These are phyloP conservation scores for Heteromormyrus szaboi DNA, from an alignment of 2,797 vertebrate species.

Conservation along the genomic window DNA sequence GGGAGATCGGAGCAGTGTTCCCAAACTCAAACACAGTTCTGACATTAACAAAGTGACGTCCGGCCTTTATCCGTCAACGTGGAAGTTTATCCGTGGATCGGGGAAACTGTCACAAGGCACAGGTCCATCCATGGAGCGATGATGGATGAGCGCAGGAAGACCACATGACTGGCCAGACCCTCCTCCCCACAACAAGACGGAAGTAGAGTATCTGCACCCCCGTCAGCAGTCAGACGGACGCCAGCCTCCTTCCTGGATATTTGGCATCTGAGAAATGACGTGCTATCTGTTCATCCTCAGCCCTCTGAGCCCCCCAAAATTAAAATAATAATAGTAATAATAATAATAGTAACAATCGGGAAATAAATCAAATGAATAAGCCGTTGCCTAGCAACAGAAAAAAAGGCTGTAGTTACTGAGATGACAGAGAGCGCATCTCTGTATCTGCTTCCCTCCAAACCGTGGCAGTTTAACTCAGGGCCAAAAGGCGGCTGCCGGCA, in stretches of 20 bases:
- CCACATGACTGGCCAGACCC: constrained; percentile 19
- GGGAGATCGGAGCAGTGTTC: not conserved
- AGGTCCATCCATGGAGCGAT: constrained; percentile 12
- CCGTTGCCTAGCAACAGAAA: constrained; percentile 61
- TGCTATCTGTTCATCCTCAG: not conserved
- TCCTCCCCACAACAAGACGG: not conserved
- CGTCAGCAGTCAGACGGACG: constrained; percentile 20
- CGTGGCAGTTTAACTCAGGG: not conserved
- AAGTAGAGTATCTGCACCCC: not conserved
- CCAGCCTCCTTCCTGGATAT: constrained; percentile 24
- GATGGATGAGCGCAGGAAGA: not conserved
- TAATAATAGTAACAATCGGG: constrained; percentile 18
- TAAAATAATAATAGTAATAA: not conserved
- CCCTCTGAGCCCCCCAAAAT: not conserved
- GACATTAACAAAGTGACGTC: not conserved
- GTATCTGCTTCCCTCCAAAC: constrained; percentile 9
- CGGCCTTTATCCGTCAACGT: not conserved
- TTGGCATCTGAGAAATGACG: constrained; percentile 33
- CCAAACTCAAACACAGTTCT: not conserved
- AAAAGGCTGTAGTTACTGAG: constrained; percentile 38
- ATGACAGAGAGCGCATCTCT: constrained; percentile 33
- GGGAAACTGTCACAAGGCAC: constrained; percentile 27
- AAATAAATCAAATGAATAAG: constrained; percentile 47
- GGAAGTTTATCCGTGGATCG: not conserved
- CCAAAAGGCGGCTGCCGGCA: not conserved